These are phyloP conservation scores for Maniola hyperantus DNA, from an alignment of 2,888 invertebrate species.

Conservation along the genomic window DNA sequence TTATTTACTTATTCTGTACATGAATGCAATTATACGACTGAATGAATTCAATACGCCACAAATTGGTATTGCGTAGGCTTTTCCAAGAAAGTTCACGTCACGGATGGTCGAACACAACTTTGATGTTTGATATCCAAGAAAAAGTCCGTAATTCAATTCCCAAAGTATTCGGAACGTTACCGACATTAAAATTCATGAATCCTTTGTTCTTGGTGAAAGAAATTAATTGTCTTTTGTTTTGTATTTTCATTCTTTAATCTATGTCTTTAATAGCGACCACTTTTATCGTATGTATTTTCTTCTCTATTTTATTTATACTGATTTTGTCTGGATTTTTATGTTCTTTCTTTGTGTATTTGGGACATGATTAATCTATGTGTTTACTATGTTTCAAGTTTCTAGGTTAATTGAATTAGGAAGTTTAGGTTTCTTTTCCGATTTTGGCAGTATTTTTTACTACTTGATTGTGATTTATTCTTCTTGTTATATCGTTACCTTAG, in stretches of 20 bases:
- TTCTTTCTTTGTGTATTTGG: neutral
- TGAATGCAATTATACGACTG: conserved; percentile 7
- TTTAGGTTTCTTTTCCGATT: neutral
- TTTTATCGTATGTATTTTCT: neutral
- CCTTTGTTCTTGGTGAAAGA: conserved; percentile 16
- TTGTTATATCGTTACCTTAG: no score
- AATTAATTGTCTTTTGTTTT: conserved; percentile 19
- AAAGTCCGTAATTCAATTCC: conserved; percentile 15
- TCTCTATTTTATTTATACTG: neutral
- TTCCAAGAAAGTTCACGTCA: conserved; percentile 4
- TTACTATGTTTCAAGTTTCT: neutral
- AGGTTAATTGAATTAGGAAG: no score
- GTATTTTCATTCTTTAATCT: conserved; percentile 5
- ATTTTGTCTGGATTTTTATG: neutral
- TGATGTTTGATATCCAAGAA: neutral
- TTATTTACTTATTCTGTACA: neutral
- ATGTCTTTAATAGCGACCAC: neutral
- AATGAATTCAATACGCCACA: conserved; percentile 5
- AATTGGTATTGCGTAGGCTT: neutral
- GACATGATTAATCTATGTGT: neutral
- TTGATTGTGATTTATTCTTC: no score
- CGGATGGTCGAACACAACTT: neutral
- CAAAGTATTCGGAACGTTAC: conserved; percentile 3
- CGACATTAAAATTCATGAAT: conserved; percentile 21
- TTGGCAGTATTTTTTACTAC: neutral